Evolutionary conservation across 1,140 invertebrate genomes (phyloP), one percentile per base, ranked within the genome.

Genomic region (Oreohelix idahoensis): DNA sequence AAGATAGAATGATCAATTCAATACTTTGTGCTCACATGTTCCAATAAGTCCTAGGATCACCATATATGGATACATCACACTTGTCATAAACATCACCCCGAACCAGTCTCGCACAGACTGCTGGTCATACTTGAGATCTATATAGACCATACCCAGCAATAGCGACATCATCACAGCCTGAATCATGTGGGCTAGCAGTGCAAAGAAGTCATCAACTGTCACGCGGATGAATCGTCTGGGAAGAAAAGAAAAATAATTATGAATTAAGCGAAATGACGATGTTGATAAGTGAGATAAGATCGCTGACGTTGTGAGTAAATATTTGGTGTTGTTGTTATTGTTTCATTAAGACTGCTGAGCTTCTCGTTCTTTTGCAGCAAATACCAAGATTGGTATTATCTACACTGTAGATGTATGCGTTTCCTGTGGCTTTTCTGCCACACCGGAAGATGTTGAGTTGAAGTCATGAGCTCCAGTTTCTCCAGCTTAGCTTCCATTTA

Each of bases 1-100:
- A n/a, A n/a, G n/a, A n/a, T n/a, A n/a, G n/a, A n/a, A n/a, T n/a
- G n/a, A n/a, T 23, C 10, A 58, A 26, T 58, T 11, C 4, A 17
- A 10, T 58, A 58, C 20, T 58, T 1, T 53, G 23, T 71, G 76
- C 87, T 86, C 80, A 91, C 90, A 89, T 29, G 86, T 78, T 42
- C 89, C 89, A 36, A 91, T 89, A 79, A 90, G 85, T 38, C 89
- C 90, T 11, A 90, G 71, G 17, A 89, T 85, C 66, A 89, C 86
- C 82, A 89, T 89, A 76, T 90, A 91, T 0, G 90, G 90, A 83
- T 91, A 91, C 84, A 90, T 86, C 53, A 88, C 87, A 73, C 87
- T 86, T 13, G 89, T 81, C 63, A 91, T 88, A 77, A 89, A 91
- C 85, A 90, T 85, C 32, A 91, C 73, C 1, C 89, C 89, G 63